Conservation (phyloP, 2,113 vertebrate genomes). For the Pachyramphus minor region DNA sequence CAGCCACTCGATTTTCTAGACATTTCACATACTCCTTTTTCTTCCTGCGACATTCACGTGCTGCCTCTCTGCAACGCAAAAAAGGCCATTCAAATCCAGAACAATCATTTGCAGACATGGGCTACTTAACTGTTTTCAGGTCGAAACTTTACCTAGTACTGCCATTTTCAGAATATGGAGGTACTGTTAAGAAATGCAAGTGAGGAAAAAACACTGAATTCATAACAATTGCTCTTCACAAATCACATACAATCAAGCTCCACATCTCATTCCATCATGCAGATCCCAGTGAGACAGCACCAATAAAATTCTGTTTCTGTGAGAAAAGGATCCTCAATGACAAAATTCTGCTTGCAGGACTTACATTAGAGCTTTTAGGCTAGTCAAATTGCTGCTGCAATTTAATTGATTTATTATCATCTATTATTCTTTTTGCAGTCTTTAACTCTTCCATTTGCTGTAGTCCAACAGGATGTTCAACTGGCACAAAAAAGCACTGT, state of each 20-base stretch:
- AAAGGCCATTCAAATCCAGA: slow-evolving; percentile 29
- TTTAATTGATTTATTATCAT: neutral
- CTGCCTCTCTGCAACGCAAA: slow-evolving; percentile 88
- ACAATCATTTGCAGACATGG: neutral
- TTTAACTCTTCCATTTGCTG: neutral
- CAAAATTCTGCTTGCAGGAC: neutral
- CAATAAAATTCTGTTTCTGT: neutral
- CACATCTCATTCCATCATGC: neutral
- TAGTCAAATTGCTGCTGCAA: neutral
- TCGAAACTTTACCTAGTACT: neutral
- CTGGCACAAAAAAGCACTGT: neutral
- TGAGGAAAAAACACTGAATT: neutral
- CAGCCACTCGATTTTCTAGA: slow-evolving; percentile 98
- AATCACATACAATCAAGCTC: neutral
- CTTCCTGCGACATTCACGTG: slow-evolving; percentile 96
- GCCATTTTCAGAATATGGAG: neutral
- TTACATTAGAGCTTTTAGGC: neutral
- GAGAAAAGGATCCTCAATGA: neutral
- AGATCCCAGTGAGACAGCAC: neutral
- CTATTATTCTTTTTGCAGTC: neutral
- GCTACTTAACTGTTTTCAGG: neutral
- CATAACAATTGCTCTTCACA: neutral
- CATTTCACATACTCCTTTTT: slow-evolving; percentile 99
- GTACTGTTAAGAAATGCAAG: neutral
- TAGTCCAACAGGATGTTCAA: neutral